These are phyloP conservation scores for Elymnias hypermnestra DNA, from an alignment of 1,140 invertebrate species.

Conservation along the genomic window DNA sequence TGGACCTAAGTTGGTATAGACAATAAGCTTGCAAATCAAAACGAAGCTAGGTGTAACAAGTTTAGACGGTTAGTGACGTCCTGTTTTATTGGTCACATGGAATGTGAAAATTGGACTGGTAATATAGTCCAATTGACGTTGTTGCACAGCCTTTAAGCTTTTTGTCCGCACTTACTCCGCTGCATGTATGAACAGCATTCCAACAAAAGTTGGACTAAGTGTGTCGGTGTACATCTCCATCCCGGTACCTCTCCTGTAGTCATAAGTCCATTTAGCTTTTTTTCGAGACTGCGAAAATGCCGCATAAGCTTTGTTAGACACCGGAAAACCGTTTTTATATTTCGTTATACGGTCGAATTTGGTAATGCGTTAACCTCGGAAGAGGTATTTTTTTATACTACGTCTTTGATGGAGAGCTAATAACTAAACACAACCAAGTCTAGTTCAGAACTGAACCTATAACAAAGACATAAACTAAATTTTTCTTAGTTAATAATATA, in stretches of 20 bases:
- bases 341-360: too few species aligned
- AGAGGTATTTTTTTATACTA: too few species aligned
- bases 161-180: conserved; percentile 92
- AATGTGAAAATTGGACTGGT: conserved; percentile 16
- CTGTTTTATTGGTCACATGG: conserved; percentile 2
- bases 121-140: conserved; percentile 17
- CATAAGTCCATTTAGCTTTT: conserved; percentile 98
- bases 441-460: too few species aligned
- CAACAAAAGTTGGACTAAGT: conserved; percentile 96
- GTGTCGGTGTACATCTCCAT: conserved; percentile 99
- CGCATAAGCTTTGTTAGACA: conserved; percentile 34
- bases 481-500: too few species aligned
- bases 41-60: conserved; percentile 5
- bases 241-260: conserved; percentile 98
- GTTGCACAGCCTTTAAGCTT: conserved; percentile 30
- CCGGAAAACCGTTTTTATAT: too few species aligned
- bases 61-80: conserved; percentile 15
- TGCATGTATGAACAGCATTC: conserved; percentile 97
- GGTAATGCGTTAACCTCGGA: too few species aligned
- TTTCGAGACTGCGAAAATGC: conserved; percentile 87
- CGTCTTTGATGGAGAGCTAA: too few species aligned
- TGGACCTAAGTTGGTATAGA: conserved; percentile 1
- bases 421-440: too few species aligned
- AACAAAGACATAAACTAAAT: too few species aligned
- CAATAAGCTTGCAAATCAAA: background rate